These are phyloP conservation scores for Eulemur rubriventer DNA, from an alignment of 2,797 vertebrate species.

Conservation along the genomic window DNA sequence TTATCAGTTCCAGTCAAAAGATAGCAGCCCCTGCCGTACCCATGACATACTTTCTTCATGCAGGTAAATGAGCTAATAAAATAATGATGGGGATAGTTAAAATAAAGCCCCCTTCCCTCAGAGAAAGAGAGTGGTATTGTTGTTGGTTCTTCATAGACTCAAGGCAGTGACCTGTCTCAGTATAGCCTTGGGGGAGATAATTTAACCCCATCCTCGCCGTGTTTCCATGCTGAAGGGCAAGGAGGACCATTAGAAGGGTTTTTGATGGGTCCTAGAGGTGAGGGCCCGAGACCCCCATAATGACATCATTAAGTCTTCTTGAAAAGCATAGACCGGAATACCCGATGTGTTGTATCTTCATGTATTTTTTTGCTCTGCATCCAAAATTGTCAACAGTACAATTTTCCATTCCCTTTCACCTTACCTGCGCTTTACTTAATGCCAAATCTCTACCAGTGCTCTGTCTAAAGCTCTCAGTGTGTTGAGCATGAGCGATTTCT, in stretches of 20 bases:
- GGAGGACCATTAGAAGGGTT: background rate
- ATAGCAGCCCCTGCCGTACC: background rate
- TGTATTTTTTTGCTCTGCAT: background rate
- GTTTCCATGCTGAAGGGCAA: background rate
- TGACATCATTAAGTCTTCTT: background rate
- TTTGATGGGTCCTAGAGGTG: background rate
- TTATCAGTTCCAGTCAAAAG: slow-evolving; percentile 25
- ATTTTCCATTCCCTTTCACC: background rate
- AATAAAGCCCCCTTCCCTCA: background rate
- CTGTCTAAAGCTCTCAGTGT: background rate
- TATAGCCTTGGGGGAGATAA: background rate
- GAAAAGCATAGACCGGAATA: background rate
- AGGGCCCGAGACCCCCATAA: background rate
- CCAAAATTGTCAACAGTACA: background rate
- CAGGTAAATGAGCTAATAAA: background rate
- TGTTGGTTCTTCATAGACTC: background rate
- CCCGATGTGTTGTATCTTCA: background rate
- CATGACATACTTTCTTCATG: background rate
- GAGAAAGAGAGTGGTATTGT: background rate
- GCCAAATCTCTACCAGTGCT: background rate
- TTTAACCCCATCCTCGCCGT: background rate
- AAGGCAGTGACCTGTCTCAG: background rate
- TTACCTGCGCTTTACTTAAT: background rate
- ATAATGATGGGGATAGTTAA: background rate
- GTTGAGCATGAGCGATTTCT: background rate